Percentiles rank a stretch among this genome's conserved stretches.
Evolutionary conservation across 2,888 invertebrate genomes (phyloP).

Genomic region (Apodemia zela): DNA sequence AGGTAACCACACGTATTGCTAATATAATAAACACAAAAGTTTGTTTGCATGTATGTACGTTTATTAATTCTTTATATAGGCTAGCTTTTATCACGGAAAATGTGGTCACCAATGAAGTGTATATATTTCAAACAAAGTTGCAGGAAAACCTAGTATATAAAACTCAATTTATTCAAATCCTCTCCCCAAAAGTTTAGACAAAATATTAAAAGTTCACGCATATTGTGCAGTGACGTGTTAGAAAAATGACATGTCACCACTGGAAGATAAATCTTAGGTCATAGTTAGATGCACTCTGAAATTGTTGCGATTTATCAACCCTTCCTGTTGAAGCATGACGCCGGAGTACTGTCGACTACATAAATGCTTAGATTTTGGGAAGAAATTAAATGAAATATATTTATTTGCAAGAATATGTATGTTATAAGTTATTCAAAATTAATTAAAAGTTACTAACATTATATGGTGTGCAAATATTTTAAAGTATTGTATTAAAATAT

Average conservation of each 20-base stretch:
- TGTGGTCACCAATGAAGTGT: too few relatives aligned
- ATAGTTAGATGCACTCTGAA: conserved; percentile 65
- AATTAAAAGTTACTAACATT: too few relatives aligned
- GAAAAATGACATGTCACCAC: conserved; percentile 66
- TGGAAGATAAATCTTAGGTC: conserved; percentile 60
- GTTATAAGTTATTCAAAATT: too few relatives aligned
- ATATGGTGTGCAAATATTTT: too few relatives aligned
- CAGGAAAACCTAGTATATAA: neutral
- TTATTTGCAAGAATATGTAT: too few relatives aligned
- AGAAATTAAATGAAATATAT: too few relatives aligned
- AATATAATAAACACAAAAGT: too few relatives aligned
- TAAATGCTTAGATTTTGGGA: conserved; percentile 26
- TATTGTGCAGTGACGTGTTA: conserved; percentile 44
- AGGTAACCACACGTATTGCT: too few relatives aligned
- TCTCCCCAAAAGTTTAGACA: conserved; percentile 20
- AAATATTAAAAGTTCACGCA: conserved; percentile 39
- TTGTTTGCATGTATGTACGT: too few relatives aligned
- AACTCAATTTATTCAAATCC: conserved; percentile 5
- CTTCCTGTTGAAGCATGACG: conserved; percentile 64
- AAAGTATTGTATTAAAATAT: too few relatives aligned
- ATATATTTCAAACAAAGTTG: neutral
- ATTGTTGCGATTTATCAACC: conserved; percentile 71
- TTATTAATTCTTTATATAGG: too few relatives aligned
- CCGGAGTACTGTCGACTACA: conserved; percentile 38
- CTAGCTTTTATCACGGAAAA: too few relatives aligned